These are phyloP conservation scores for Zophobas morio DNA, from an alignment of 1,140 invertebrate genomes.

Conservation along the genomic window DNA sequence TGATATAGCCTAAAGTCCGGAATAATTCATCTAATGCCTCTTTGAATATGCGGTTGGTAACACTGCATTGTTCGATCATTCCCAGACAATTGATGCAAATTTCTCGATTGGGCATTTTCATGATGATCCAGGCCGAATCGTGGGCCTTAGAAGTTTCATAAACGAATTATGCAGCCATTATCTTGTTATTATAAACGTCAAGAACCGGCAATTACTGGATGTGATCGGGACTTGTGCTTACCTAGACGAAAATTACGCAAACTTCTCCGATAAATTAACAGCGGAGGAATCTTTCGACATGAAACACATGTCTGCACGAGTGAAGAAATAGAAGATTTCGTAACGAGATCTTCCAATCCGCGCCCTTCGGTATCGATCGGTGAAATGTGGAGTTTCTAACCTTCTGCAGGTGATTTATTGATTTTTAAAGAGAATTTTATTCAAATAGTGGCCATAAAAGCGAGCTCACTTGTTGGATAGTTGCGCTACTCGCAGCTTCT, in stretches of 20 bases:
- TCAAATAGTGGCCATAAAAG: constrained; percentile 2
- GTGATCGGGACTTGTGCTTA: constrained; percentile 13
- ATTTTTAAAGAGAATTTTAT: constrained; percentile 25
- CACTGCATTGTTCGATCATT: constrained; percentile 36
- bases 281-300: constrained; percentile 32
- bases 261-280: constrained; percentile 30
- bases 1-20: constrained; percentile 34
- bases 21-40: constrained; percentile 32
- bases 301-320: constrained; percentile 36
- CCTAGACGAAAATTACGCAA: constrained; percentile 38
- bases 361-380: too few relatives aligned
- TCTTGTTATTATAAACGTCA: constrained; percentile 25
- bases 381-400: background rate
- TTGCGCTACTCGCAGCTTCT: background rate
- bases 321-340: constrained; percentile 18
- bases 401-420: constrained; percentile 8
- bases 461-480: background rate
- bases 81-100: constrained; percentile 42
- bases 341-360: background rate
- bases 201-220: constrained; percentile 31
- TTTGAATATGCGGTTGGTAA: constrained; percentile 1
- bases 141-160: constrained; percentile 42
- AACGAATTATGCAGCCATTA: constrained; percentile 39
- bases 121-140: constrained; percentile 24
- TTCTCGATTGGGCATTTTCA: constrained; percentile 36